A percentile compares a stretch with the other conserved stretches of the same genome.
Evolutionary conservation across 2,797 vertebrate genomes (phyloP).

Genomic region (Rachycentron canadum): DNA sequence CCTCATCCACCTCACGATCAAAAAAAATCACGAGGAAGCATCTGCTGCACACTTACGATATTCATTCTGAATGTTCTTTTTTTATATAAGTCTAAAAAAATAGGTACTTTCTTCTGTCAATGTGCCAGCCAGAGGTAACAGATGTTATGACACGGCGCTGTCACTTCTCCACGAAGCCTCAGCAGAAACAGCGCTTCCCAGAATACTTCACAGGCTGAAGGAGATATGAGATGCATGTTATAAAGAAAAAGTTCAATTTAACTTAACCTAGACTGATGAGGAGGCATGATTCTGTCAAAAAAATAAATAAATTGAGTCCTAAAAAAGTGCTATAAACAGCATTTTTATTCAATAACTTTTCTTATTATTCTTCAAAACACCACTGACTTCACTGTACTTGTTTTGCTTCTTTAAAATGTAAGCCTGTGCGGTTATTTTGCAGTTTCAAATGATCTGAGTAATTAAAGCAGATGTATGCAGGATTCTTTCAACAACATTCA

Average conservation of each 20-base stretch:
- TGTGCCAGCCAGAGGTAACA: slow-evolving; percentile 66
- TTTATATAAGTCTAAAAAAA: slow-evolving; percentile 37
- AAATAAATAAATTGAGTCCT: slow-evolving; percentile 38
- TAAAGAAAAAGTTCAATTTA: slow-evolving; percentile 58
- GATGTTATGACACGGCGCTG: slow-evolving; percentile 70
- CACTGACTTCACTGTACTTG: slow-evolving; percentile 1
- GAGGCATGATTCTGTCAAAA: slow-evolving; percentile 62
- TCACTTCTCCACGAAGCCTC: slow-evolving; percentile 58
- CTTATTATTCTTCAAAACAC: slow-evolving; percentile 43
- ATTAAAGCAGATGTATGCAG: slow-evolving; percentile 1
- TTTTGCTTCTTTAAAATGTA: slow-evolving; percentile 25
- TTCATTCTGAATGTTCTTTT: slow-evolving; percentile 42
- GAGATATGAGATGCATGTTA: slow-evolving; percentile 49
- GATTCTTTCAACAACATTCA: not conserved
- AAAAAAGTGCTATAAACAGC: slow-evolving; percentile 46
- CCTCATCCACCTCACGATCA: slow-evolving; percentile 49
- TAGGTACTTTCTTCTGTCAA: slow-evolving; percentile 61
- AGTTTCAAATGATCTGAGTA: not conserved
- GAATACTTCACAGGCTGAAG: slow-evolving; percentile 65
- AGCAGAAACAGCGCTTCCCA: slow-evolving; percentile 59
- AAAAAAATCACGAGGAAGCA: slow-evolving; percentile 30
- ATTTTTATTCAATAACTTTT: slow-evolving; percentile 43
- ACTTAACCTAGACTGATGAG: slow-evolving; percentile 63
- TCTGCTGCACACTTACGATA: slow-evolving; percentile 25
- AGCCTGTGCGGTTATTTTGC: not conserved